Evolutionary conservation across 2,113 vertebrate species (phyloP).

Genomic region (Callaeas wilsoni): DNA sequence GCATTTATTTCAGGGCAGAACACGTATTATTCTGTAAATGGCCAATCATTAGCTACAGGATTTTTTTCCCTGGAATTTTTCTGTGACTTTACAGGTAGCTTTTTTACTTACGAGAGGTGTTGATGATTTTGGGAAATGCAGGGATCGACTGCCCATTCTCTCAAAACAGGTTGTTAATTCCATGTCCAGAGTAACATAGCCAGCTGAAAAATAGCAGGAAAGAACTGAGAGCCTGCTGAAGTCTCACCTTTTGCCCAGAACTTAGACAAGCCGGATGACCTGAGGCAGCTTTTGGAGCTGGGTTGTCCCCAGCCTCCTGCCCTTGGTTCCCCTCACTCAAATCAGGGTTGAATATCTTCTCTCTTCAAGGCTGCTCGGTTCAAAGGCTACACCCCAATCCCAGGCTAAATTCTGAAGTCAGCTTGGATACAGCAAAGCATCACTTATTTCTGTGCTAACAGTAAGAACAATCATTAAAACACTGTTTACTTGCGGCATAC

Average conservation of each 20-base stretch:
- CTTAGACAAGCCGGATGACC: not conserved
- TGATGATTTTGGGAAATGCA: not conserved
- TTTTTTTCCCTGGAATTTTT: not conserved
- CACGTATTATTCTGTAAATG: not conserved
- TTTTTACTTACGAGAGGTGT: not conserved
- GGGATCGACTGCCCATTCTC: not conserved
- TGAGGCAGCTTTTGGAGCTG: not conserved
- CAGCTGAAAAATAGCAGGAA: not conserved
- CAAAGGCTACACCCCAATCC: not conserved
- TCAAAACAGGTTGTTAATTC: not conserved
- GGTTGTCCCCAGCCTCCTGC: not conserved
- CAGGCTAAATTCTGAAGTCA: not conserved
- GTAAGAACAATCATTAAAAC: not conserved
- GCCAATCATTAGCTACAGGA: not conserved
- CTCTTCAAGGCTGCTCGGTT: not conserved
- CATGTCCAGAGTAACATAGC: not conserved
- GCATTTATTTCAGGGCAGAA: not conserved
- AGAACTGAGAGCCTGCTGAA: not conserved
- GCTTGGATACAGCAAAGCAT: not conserved
- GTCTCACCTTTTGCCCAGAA: not conserved
- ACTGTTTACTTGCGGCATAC: not conserved
- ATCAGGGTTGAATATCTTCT: not conserved
- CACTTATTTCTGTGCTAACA: not conserved
- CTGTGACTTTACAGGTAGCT: not conserved
- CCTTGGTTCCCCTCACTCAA: not conserved